Evolutionary conservation across 2,113 vertebrate genomes (phyloP), one percentile per base, ranked within the genome.

Genomic region (Shinisaurus crocodilurus): DNA sequence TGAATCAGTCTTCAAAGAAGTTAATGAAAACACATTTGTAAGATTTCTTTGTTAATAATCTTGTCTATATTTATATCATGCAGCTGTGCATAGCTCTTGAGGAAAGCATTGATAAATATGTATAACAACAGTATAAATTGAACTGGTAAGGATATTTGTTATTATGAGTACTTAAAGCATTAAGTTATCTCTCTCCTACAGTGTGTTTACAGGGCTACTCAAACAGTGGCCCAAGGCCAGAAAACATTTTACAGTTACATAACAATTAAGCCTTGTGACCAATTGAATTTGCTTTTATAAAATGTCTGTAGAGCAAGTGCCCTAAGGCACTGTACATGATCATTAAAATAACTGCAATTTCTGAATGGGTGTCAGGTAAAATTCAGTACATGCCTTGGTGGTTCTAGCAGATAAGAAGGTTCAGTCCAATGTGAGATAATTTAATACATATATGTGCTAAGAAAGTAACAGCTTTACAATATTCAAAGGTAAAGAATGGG

Each of bases 11-110:
- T 72, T 72, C 37, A 50, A 32, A 88, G 76, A 82, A 89, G 67
- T 89, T 89, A 82, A 72, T 32, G 40, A 82, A 50, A 72, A 82
- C 65, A 69, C 45, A 82, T 72, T 72, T 40, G 54, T 34, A 54
- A 72, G 48, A 72, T 74, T 89, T 89, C 48, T 82, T 74, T 82
- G 25, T 82, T 89, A 89, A 89, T 82, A 67, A 72, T 89, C 67
- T 89, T 45, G 82, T 89, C 79, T 89, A 43, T 89, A 89, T 82
- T 82, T 89, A 89, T 89, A 89, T 79, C 48, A 70, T 74, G 37
- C 79, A 89, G 65, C 88, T 89, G 88, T 57, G 79, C 65, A 70
- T 82, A 20, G 87, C 82, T 88, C 74, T 57, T 57, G 67, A 72
- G n/a, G 79, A 69, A 82, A 82, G 79, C 79, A 74, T 13, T 82